Percentiles rank a stretch among this genome's conserved stretches.
These are phyloP conservation scores for Machimus atricapillus DNA, from an alignment of 2,888 invertebrate species.

Conservation along the genomic window DNA sequence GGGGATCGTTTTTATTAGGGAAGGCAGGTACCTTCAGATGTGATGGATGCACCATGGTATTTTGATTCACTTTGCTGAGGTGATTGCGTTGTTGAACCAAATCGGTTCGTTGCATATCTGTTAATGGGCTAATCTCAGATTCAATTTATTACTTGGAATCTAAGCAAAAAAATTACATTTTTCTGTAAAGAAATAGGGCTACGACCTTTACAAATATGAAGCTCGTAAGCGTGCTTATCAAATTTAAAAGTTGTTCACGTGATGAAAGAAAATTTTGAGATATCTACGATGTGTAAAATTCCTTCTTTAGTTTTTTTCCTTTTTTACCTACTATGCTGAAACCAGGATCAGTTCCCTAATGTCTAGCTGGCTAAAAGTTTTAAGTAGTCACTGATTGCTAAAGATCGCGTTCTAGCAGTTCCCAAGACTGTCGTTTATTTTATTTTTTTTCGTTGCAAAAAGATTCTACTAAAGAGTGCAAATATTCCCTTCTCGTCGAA, in stretches of 20 bases:
- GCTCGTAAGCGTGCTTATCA: not conserved
- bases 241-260: not conserved
- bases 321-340: not conserved
- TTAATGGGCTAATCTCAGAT: too few species aligned
- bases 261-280: not conserved
- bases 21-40: not conserved
- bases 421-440: not conserved
- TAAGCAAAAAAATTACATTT: too few species aligned
- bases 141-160: too few species aligned
- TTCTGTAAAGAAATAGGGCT: too few species aligned
- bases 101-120: too few species aligned
- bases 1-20: not conserved
- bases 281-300: not conserved
- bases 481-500: not conserved
- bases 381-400: not conserved
- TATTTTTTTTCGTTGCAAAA: not conserved
- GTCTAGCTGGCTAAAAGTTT: not conserved
- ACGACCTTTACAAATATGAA: too few species aligned
- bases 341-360: not conserved
- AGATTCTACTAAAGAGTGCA: not conserved
- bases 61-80: not conserved
- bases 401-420: not conserved
- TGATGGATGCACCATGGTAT: not conserved
- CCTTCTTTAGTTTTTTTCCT: too few species aligned
- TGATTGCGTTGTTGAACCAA: not conserved